A percentile compares a stretch with the other conserved stretches of the same genome.
Evolutionary conservation across 2,888 invertebrate genomes (phyloP).

Genomic region (Zele albiditarsus): DNA sequence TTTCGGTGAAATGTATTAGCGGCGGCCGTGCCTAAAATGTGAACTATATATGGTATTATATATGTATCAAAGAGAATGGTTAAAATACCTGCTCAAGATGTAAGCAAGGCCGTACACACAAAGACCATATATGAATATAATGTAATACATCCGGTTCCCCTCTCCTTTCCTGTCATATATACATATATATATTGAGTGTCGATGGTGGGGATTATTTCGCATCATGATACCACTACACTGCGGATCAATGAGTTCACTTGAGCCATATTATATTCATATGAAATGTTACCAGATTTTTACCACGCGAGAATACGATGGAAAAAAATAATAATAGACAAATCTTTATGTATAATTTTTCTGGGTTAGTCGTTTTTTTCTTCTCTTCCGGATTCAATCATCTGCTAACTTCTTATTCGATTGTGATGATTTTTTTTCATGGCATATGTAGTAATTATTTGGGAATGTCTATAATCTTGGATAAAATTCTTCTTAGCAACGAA

Average conservation of each 20-base stretch:
- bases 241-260: neutral
- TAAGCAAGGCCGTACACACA: neutral
- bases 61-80: neutral
- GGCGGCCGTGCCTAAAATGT: neutral
- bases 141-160: constrained; percentile 4
- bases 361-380: neutral
- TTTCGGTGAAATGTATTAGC: neutral
- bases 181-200: neutral
- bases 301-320: neutral
- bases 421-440: too few species aligned
- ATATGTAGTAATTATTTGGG: too few species aligned
- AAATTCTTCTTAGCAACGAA: too few species aligned
- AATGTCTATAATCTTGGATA: too few species aligned
- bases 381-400: neutral
- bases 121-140: neutral
- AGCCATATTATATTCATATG: neutral
- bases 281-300: neutral
- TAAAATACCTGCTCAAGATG: constrained; percentile 1
- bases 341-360: neutral
- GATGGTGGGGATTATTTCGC: neutral
- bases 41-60: neutral
- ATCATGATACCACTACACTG: constrained; percentile 7
- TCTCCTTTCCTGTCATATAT: neutral
- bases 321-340: neutral
- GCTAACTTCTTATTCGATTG: too few species aligned